A percentile compares a stretch with the other conserved stretches of the same genome.
Evolutionary conservation across 2,113 vertebrate species (phyloP).

Genomic region (Todiramphus saurophagus): DNA sequence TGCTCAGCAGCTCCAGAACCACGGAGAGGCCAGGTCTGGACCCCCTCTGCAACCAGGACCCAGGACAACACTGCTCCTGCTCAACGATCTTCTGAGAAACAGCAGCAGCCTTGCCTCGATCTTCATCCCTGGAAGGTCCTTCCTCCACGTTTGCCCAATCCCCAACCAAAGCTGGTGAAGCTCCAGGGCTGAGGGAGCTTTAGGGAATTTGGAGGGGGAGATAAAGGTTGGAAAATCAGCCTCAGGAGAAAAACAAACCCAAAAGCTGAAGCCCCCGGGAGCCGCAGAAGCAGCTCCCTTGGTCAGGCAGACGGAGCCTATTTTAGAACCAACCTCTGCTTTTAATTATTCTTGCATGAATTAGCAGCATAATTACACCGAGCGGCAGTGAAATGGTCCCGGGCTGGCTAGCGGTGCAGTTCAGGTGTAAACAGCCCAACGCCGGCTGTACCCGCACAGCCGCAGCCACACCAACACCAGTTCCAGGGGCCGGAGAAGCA

Average conservation of each 20-base stretch:
- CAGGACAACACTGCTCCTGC: not conserved
- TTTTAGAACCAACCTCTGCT: not conserved
- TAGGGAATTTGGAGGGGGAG: too few species aligned
- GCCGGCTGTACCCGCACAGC: accelerated
- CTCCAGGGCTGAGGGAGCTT: not conserved
- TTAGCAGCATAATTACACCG: not conserved
- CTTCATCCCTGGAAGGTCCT: not conserved
- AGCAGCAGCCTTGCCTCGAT: not conserved
- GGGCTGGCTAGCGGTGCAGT: not conserved
- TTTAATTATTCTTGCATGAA: not conserved
- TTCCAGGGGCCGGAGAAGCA: not conserved
- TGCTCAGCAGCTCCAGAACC: not conserved
- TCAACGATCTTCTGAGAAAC: not conserved
- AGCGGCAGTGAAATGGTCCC: too few species aligned
- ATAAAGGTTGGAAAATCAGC: not conserved
- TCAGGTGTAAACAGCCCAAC: not conserved
- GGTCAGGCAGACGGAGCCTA: not conserved
- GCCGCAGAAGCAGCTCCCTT: not conserved
- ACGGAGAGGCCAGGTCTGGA: accelerated
- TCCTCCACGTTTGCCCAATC: not conserved
- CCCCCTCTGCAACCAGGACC: too few species aligned
- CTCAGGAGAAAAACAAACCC: too few species aligned
- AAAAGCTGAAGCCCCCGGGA: not conserved
- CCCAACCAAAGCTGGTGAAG: not conserved
- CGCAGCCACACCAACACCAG: not conserved